These are phyloP conservation scores for Echeneis naucrates DNA, from an alignment of 2,797 vertebrate genomes.

Conservation along the genomic window DNA sequence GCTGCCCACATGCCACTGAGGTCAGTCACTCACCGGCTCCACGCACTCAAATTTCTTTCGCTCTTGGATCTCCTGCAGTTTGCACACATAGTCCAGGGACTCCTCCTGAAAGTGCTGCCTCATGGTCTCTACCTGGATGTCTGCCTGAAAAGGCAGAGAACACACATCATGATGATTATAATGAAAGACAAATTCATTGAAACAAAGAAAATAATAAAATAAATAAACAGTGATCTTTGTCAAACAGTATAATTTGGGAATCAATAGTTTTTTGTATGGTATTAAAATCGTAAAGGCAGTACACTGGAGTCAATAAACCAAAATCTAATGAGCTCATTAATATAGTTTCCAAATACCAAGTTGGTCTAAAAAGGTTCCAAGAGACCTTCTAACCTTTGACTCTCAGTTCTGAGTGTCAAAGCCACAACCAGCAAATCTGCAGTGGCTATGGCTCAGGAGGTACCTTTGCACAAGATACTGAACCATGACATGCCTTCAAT, in stretches of 20 bases:
- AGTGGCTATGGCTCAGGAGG: background rate
- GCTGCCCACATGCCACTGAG: background rate
- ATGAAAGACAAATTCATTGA: conserved; percentile 23
- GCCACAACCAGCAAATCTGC: background rate
- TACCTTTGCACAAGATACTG: background rate
- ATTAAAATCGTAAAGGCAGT: conserved; percentile 10
- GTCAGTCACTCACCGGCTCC: conserved; percentile 91
- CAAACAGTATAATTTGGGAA: conserved; percentile 29
- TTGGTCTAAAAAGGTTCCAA: background rate
- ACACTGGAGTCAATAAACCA: conserved; percentile 1
- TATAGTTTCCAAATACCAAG: background rate
- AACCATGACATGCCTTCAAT: no score
- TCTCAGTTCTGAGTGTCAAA: background rate
- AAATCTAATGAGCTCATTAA: background rate
- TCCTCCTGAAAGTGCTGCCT: conserved; percentile 95
- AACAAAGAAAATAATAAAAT: conserved; percentile 15
- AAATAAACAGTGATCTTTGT: conserved; percentile 15
- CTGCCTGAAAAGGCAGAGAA: conserved; percentile 85
- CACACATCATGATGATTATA: conserved; percentile 58
- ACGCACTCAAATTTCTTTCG: conserved; percentile 99
- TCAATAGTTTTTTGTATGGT: conserved; percentile 6
- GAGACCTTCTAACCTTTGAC: background rate
- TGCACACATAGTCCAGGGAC: conserved; percentile 96
- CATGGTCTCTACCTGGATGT: conserved; percentile 90
- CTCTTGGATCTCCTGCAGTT: conserved; percentile 98